Evolutionary conservation across 2,797 vertebrate genomes (phyloP).

Genomic region (Gallirallus australis): DNA sequence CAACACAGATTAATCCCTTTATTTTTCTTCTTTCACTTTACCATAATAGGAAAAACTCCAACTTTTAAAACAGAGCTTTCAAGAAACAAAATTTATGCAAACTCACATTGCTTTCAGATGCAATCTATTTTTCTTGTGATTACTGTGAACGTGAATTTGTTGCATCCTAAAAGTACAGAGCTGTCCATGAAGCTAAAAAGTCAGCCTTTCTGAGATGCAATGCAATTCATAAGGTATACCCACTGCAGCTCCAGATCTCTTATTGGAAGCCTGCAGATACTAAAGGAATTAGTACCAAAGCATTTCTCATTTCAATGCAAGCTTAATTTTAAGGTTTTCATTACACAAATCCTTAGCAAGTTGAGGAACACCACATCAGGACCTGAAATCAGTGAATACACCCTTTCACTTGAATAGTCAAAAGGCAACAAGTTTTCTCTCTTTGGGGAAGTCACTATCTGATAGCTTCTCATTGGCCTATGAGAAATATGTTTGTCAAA

Average conservation of each 20-base stretch:
- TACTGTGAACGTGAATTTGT: background rate
- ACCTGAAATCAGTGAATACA: background rate
- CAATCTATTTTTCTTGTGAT: background rate
- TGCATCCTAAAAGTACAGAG: background rate
- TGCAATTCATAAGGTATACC: background rate
- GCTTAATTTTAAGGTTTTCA: background rate
- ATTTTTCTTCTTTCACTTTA: background rate
- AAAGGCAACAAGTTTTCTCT: background rate
- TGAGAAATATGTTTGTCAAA: background rate
- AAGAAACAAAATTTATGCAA: background rate
- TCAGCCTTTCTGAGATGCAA: background rate
- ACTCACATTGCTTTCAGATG: background rate
- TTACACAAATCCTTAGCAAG: background rate
- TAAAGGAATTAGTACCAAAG: background rate
- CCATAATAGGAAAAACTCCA: rapidly evolving
- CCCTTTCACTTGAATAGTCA: background rate
- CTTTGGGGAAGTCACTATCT: background rate
- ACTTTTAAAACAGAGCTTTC: background rate
- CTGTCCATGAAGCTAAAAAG: background rate
- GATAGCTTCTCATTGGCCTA: background rate
- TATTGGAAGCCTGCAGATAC: background rate
- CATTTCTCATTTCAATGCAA: background rate
- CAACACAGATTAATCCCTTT: background rate
- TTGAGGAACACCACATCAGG: background rate
- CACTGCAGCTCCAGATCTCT: background rate